Conservation (phyloP, 2,888 invertebrate genomes). For the Leucania comma region DNA sequence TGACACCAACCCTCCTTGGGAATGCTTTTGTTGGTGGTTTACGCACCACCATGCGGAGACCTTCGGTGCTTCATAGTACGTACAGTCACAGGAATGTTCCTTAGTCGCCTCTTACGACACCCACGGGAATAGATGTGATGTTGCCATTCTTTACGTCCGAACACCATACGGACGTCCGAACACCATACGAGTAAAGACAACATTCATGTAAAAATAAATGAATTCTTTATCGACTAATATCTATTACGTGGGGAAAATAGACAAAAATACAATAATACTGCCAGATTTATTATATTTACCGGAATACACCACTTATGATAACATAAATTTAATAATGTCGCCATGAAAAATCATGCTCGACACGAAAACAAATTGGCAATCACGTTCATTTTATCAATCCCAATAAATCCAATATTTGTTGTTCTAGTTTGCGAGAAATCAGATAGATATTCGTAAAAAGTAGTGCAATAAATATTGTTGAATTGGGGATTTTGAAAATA, state of each 20-base stretch:
- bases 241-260: neutral
- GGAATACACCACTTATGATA: slow-evolving; percentile 20
- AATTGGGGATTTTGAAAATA: too few species aligned
- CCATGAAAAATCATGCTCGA: neutral
- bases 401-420: neutral
- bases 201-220: neutral
- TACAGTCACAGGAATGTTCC: too few species aligned
- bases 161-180: too few species aligned
- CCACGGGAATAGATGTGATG: too few species aligned
- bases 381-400: neutral
- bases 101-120: too few species aligned
- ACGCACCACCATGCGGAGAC: too few species aligned
- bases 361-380: neutral
- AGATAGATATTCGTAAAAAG: neutral
- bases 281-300: slow-evolving; percentile 1
- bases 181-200: too few species aligned
- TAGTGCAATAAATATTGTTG: neutral
- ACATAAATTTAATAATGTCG: slow-evolving; percentile 1
- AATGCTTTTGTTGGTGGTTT: too few species aligned
- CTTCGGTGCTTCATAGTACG: too few species aligned
- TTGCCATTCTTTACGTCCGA: too few species aligned
- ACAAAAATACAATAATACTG: neutral
- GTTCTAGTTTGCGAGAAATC: neutral
- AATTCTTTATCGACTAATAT: slow-evolving; percentile 11
- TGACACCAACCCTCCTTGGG: too few species aligned